Conservation (phyloP, 1,140 invertebrate genomes). For the Chymomyza costata region DNA sequence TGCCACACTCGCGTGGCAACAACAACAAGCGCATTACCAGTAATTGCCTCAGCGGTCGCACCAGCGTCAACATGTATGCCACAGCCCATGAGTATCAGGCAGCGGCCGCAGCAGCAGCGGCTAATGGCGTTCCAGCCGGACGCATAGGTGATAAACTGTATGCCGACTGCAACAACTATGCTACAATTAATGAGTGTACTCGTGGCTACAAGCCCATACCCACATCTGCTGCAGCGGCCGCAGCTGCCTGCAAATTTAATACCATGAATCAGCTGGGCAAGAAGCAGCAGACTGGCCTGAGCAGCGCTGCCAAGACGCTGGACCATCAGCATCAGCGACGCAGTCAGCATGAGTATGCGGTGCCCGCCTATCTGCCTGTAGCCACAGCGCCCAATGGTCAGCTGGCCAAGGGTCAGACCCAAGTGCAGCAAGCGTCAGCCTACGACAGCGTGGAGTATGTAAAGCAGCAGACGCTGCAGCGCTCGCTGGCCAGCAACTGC, state of each 20-base stretch:
- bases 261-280: conserved; percentile 63
- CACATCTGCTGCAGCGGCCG: conserved; percentile 49
- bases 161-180: conserved; percentile 70
- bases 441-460: conserved; percentile 64
- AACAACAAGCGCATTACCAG: conserved; percentile 52
- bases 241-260: conserved; percentile 68
- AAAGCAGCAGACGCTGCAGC: conserved; percentile 47
- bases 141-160: conserved; percentile 46
- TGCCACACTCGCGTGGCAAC: conserved; percentile 78
- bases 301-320: conserved; percentile 53
- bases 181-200: conserved; percentile 68
- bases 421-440: conserved; percentile 32
- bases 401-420: background rate
- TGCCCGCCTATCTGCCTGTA: conserved; percentile 55
- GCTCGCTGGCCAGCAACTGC: conserved; percentile 25
- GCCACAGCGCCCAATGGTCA: conserved; percentile 5
- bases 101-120: conserved; percentile 18
- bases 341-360: conserved; percentile 72
- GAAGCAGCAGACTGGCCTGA: conserved; percentile 53
- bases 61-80: conserved; percentile 80
- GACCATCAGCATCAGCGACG: conserved; percentile 62
- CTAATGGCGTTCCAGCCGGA: conserved; percentile 17
- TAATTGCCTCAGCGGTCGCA: conserved; percentile 35
- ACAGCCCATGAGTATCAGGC: conserved; percentile 73
- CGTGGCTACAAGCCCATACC: conserved; percentile 64